Conservation (phyloP, 2,113 vertebrate genomes). For the Oncorhynchus clarkii region DNA sequence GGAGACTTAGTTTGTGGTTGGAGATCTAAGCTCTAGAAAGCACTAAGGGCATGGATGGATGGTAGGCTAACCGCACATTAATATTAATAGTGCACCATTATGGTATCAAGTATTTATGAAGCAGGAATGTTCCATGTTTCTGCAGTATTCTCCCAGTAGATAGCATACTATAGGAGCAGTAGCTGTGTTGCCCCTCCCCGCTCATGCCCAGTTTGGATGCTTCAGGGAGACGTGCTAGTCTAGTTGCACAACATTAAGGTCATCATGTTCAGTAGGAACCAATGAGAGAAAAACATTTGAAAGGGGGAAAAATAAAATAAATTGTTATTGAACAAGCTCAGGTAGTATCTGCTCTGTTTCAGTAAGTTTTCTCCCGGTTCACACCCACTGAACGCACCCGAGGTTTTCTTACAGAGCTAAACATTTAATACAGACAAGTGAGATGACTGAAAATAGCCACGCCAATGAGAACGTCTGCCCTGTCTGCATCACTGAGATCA, state of each 20-base stretch:
- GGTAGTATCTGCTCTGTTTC: too few species aligned
- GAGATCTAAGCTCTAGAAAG: conserved; percentile 29
- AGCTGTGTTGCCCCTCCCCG: neutral
- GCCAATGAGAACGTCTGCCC: neutral
- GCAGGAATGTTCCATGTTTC: conserved; percentile 43
- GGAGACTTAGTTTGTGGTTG: conserved; percentile 36
- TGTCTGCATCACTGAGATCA: neutral
- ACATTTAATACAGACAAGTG: neutral
- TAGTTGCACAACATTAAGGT: neutral
- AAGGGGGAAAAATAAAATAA: too few species aligned
- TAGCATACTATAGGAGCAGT: neutral
- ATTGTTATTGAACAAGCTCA: too few species aligned
- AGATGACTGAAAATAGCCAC: neutral
- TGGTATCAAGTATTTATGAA: conserved; percentile 58
- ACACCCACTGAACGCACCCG: too few species aligned
- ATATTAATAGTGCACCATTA: conserved; percentile 29
- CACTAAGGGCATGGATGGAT: neutral
- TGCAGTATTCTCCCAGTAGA: conserved; percentile 22
- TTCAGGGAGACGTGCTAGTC: neutral
- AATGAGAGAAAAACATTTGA: too few species aligned
- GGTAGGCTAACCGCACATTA: conserved; percentile 5
- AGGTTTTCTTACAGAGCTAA: neutral
- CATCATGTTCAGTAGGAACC: too few species aligned
- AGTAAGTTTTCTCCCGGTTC: too few species aligned
- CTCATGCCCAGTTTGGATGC: conserved; percentile 1